Evolutionary conservation across 2,113 vertebrate species (phyloP).

Genomic region (Himantopus leucocephalus): DNA sequence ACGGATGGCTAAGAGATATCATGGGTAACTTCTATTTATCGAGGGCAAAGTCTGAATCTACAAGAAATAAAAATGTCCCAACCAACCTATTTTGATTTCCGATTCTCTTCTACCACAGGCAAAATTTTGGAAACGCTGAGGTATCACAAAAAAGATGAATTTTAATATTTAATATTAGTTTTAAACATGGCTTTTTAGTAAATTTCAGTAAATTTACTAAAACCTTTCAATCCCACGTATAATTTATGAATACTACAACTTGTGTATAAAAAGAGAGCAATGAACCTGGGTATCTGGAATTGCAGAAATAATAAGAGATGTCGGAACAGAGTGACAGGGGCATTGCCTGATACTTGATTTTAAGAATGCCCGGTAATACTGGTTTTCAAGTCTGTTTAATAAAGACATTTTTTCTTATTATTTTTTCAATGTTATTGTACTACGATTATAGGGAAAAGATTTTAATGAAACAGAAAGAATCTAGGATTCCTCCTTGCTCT

Average conservation of each 20-base stretch:
- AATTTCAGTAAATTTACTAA: neutral
- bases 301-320: neutral
- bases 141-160: neutral
- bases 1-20: neutral
- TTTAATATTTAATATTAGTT: neutral
- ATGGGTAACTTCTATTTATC: neutral
- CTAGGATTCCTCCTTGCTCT: neutral
- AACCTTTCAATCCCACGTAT: neutral
- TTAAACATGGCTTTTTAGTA: neutral
- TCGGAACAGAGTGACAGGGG: neutral
- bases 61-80: neutral
- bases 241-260: neutral
- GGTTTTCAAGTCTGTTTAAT: neutral
- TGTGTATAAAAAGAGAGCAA: neutral
- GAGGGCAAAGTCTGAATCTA: neutral
- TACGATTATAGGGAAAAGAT: neutral
- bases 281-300: neutral
- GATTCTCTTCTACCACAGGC: fast-evolving
- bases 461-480: neutral
- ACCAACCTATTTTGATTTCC: neutral
- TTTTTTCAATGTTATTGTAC: neutral
- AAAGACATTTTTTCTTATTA: neutral
- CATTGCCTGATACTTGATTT: neutral
- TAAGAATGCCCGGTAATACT: fast-evolving
- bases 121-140: neutral